Conservation (phyloP, 2,113 vertebrate species). For the Eolophus roseicapilla region DNA sequence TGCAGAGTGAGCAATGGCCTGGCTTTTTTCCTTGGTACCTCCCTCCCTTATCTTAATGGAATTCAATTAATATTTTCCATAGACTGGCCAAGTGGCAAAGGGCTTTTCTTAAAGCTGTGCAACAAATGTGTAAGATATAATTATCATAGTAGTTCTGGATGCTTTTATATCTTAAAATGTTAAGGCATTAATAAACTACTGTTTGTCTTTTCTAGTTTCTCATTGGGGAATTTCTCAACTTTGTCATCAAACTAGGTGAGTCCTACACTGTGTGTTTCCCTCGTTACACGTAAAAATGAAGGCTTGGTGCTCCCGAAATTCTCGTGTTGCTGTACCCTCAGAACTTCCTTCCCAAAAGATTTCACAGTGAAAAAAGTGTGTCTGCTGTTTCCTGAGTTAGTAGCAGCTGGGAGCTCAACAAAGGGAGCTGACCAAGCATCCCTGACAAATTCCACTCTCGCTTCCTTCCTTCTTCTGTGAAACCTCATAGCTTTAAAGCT, state of each 20-base stretch:
- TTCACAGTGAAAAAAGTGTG: neutral
- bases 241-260: constrained; percentile 77
- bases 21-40: neutral
- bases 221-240: constrained; percentile 76
- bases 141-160: neutral
- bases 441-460: neutral
- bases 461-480: neutral
- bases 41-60: neutral
- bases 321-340: neutral
- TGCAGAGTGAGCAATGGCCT: neutral
- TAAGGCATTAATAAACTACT: neutral
- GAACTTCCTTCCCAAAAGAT: constrained; percentile 31
- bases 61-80: neutral
- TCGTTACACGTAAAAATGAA: neutral
- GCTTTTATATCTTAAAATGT: neutral
- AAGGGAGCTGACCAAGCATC: constrained; percentile 3
- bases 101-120: neutral
- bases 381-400: neutral
- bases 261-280: neutral
- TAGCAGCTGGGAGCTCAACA: neutral
- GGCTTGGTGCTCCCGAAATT: neutral
- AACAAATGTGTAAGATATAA: neutral
- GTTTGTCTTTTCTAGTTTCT: constrained; percentile 69
- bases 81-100: neutral
- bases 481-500: neutral